A percentile compares a stretch with the other conserved stretches of the same genome.
Evolutionary conservation across 2,797 vertebrate species (phyloP).

Genomic region (Carduelis carduelis): DNA sequence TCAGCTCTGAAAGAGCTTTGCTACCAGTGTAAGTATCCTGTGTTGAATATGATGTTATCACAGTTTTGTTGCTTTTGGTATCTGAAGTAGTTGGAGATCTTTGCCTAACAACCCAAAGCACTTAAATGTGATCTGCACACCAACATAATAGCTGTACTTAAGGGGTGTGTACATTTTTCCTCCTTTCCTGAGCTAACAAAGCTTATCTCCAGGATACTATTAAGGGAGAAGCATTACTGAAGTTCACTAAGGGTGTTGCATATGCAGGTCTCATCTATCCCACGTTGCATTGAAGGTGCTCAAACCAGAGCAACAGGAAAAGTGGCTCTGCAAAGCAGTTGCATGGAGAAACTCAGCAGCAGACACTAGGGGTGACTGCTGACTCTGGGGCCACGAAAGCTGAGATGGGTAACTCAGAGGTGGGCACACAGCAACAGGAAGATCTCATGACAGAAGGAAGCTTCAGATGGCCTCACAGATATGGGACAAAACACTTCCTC

Average conservation of each 20-base stretch:
- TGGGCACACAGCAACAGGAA: not conserved
- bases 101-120: not conserved
- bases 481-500: not conserved
- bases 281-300: rapidly evolving
- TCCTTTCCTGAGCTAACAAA: not conserved
- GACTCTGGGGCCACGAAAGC: not conserved
- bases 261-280: not conserved
- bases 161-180: not conserved
- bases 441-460: not conserved
- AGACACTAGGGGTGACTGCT: not conserved
- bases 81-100: not conserved
- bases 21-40: not conserved
- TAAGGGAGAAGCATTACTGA: not conserved
- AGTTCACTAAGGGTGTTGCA: not conserved
- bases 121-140: not conserved
- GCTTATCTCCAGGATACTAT: not conserved
- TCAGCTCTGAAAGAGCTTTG: not conserved
- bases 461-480: not conserved
- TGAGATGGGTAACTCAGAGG: not conserved
- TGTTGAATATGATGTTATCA: not conserved
- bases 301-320: not conserved
- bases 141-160: not conserved
- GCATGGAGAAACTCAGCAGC: not conserved
- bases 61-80: not conserved
- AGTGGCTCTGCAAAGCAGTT: not conserved